Evolutionary conservation across 2,888 invertebrate species (phyloP).

Genomic region (Pycnomerus fuliginosus): DNA sequence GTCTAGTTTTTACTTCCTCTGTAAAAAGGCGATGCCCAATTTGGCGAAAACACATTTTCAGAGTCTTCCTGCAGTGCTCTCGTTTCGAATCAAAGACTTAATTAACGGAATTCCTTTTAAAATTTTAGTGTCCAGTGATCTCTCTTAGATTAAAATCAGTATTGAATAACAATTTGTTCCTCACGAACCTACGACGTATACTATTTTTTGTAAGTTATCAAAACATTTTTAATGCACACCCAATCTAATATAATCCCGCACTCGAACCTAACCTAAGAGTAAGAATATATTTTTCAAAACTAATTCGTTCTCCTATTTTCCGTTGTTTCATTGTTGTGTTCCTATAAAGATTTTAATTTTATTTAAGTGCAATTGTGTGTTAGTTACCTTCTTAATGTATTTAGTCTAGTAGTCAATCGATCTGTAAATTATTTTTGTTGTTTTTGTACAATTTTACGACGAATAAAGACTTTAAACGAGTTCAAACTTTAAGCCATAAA

Average conservation of each 20-base stretch:
- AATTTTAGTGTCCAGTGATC: constrained; percentile 5
- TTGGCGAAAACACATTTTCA: constrained; percentile 9
- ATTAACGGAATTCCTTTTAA: constrained; percentile 1
- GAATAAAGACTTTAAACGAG: constrained; percentile 26
- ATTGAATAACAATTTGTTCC: constrained; percentile 25
- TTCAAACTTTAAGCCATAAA: constrained; percentile 33
- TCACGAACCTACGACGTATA: constrained; percentile 6
- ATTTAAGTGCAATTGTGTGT: constrained; percentile 36
- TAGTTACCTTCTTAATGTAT: constrained; percentile 35
- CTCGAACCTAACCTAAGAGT: constrained; percentile 23
- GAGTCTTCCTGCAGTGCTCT: constrained; percentile 3
- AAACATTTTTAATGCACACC: constrained; percentile 16
- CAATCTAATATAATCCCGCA: constrained; percentile 20
- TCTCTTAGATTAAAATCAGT: constrained; percentile 19
- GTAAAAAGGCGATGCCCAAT: constrained; percentile 18
- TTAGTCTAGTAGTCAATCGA: constrained; percentile 15
- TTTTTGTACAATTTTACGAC: constrained; percentile 28
- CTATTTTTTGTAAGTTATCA: constrained; percentile 3
- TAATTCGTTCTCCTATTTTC: constrained; percentile 17
- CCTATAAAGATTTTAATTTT: constrained; percentile 30
- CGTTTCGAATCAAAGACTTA: neutral
- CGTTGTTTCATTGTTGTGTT: constrained; percentile 29
- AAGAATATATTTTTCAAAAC: constrained; percentile 11
- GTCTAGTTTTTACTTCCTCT: constrained; percentile 24
- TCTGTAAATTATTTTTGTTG: constrained; percentile 30